Evolutionary conservation across 2,113 vertebrate genomes (phyloP), one percentile per base, ranked within the genome.

Genomic region (Caranx melampygus): DNA sequence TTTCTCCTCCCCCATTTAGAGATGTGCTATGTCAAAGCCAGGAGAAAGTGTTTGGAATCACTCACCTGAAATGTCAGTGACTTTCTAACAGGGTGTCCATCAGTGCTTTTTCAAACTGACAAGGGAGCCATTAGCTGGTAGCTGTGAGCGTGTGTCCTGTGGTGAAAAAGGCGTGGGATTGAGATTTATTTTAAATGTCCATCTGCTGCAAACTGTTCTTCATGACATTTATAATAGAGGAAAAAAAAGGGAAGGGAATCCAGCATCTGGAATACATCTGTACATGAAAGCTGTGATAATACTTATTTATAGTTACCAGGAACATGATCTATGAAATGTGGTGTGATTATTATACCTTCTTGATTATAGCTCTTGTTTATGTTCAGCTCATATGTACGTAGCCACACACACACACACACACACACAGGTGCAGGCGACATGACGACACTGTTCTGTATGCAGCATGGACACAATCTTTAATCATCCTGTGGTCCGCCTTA

Each of bases 61-160:
- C 78, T 90, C 88, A 88, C 70, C 82, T 87, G 87, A 87, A 90
- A 89, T 90, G 89, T 88, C 91, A 91, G 74, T 72, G 74, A 66
- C 79, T 87, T 84, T 75, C 83, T 85, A 81, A 84, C 81, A 84
- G 73, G 73, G 74, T 70, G 81, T 88, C 88, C 73, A 71, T 90
- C 87, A 86, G 63, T 55, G 74, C 66, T 71, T 86, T 84, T 82
- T 83, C 66, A 84, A 75, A 72, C 33, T 89, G 83, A 90, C 86
- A 86, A 40, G 81, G 75, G 75, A 91, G 75, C 86, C 78, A 88
- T 88, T 89, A 88, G 78, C 49, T 10, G 18, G 74, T 52, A 73
- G 52, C 66, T 63, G 44, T 72, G 75, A 58, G 71, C 58, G 57
- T 65, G 59, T 66, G 71, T 74, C 37, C 59, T 61, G 33, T 55